Base-by-base conservation (phyloP, 2,888 invertebrate species). In the Dicyrtoma fusca region DNA sequence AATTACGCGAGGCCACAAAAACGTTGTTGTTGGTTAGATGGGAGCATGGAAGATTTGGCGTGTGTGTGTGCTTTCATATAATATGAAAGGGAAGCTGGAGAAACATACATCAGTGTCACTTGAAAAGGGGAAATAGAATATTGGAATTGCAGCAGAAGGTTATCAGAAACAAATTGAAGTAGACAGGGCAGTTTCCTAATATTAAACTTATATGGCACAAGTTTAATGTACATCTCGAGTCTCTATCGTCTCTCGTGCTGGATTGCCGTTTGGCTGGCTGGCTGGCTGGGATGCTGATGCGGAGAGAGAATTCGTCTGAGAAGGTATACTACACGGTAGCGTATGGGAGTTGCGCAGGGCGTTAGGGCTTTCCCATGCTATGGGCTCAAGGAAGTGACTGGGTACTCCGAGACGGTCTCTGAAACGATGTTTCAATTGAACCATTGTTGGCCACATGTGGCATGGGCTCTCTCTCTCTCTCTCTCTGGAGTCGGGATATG, bases 91-190 rank as follows among this genome's bases (percentile, higher is more conserved):
- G 74, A 73, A 73, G 73, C 71, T 72, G 71, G 73, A 65, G 72
- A 69, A 71, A 76, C 73, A 76, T 76, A 75, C 74, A 76, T 76
- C 76, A 74, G 72, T 75, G 76, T 76, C 76, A 76, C 75, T 74
- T 75, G 75, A 62, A 71, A 76, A 72, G 72, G 72, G 76, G 71
- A 76, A 77, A 75, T 75, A 74, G 76, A 76, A 76, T 74, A 76
- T 76, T 72, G 77, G 74, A 77, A 77, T 75, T 74, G 76, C 69
- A 74, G 74, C 75, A 75, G 72, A 72, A 71, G 75, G 75, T 77
- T 77, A 77, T 77, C 74, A 75, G 77, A 77, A 77, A 77, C 77
- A 77, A 77, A 75, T 75, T 77, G 77, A 77, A 77, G 73, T 72
- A 72, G 75, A 75, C 75, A 73, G 72, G 66, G 72, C 74, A 75